Percentiles rank a stretch among this genome's conserved stretches.
Conservation (phyloP, 2,113 vertebrate species). For the Pollimyrus isidori region DNA sequence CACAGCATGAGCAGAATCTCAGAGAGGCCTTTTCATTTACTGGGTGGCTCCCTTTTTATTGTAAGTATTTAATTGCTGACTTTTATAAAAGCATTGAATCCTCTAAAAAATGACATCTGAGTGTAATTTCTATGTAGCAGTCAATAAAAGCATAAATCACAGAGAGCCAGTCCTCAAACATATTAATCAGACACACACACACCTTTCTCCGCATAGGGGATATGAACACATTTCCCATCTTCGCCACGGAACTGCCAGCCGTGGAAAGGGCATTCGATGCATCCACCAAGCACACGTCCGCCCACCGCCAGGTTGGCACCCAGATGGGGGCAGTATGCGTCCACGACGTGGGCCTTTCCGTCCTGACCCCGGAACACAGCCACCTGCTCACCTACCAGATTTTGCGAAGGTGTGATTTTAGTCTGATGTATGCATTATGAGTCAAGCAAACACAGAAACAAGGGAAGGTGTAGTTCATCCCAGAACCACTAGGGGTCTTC, state of each 20-base stretch:
- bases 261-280: conserved; percentile 71
- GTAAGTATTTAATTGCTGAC: not conserved
- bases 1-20: not conserved
- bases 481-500: not conserved
- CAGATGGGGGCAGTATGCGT: conserved; percentile 71
- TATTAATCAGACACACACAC: conserved; percentile 14
- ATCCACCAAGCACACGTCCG: conserved; percentile 59
- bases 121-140: not conserved
- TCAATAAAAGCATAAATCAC: not conserved
- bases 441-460: not conserved
- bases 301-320: conserved; percentile 65
- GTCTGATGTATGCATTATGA: not conserved
- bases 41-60: not conserved
- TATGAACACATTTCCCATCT: conserved; percentile 60
- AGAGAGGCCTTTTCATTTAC: not conserved
- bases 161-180: not conserved
- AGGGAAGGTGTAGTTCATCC: not conserved
- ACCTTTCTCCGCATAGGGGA: conserved; percentile 65
- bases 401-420: not conserved
- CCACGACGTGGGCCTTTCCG: conserved; percentile 54
- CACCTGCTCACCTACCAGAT: conserved; percentile 56
- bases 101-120: not conserved
- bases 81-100: not conserved
- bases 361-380: conserved; percentile 53
- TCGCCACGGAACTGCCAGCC: conserved; percentile 69